A percentile compares a stretch with the other conserved stretches of the same genome.
phyloP scores from a whole-genome alignment of 1,140 invertebrate species.

The Drosophila obscura region DNA sequence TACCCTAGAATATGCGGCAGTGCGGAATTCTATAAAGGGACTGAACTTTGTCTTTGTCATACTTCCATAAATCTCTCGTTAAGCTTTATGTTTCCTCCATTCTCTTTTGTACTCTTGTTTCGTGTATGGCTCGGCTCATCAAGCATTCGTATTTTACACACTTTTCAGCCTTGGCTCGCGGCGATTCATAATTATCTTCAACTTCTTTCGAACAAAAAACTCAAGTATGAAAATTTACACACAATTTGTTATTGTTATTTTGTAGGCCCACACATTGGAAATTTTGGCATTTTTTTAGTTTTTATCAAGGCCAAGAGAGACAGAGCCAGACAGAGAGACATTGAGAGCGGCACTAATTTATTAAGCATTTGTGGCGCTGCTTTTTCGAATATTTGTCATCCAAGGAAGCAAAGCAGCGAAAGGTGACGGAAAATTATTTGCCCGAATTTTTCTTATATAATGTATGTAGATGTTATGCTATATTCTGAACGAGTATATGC shows the following conservation, averaged over 20 bases:
- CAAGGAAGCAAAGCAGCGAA: slow-evolving; percentile 4
- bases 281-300: slow-evolving; percentile 23
- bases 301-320: slow-evolving; percentile 42
- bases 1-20: too few relatives aligned
- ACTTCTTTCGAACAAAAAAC: slow-evolving; percentile 36
- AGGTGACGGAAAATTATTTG: slow-evolving; percentile 18
- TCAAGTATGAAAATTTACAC: slow-evolving; percentile 28
- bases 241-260: slow-evolving; percentile 25
- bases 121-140: slow-evolving; percentile 8
- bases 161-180: slow-evolving; percentile 29
- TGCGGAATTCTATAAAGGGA: too few relatives aligned
- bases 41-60: slow-evolving; percentile 7
- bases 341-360: slow-evolving; percentile 36
- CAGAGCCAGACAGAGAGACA: not conserved
- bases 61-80: not conserved
- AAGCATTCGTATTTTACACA: slow-evolving; percentile 5
- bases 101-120: slow-evolving; percentile 25
- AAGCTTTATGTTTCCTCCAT: slow-evolving; percentile 5
- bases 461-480: slow-evolving; percentile 17
- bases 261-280: slow-evolving; percentile 31
- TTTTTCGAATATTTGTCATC: slow-evolving; percentile 30
- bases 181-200: slow-evolving; percentile 37
- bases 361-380: slow-evolving; percentile 33
- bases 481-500: slow-evolving; percentile 12
- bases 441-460: slow-evolving; percentile 46